Evolutionary conservation across 92 coral and sea anemone species (phyloP).

Genomic region (Virgularia gustaviana): DNA sequence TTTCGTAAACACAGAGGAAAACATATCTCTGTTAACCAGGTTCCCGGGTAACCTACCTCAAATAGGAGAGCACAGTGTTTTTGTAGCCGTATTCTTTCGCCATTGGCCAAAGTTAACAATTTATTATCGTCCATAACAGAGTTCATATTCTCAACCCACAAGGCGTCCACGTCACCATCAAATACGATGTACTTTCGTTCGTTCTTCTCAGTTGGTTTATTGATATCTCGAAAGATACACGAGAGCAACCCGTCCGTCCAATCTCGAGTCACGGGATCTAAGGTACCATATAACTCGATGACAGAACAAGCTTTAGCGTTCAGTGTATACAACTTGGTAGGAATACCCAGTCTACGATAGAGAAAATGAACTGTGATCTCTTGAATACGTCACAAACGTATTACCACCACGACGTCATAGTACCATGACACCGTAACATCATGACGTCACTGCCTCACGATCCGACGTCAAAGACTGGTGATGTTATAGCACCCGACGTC

Average conservation of each 20-base stretch:
- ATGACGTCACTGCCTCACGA: too few relatives aligned
- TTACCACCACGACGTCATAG: too few relatives aligned
- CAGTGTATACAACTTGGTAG: constrained; percentile 84
- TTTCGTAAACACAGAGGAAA: too few relatives aligned
- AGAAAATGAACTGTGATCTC: background rate
- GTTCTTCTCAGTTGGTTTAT: constrained; percentile 95
- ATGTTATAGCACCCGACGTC: too few relatives aligned
- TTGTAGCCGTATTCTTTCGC: constrained; percentile 95
- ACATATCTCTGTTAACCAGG: too few relatives aligned
- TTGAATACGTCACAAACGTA: too few relatives aligned
- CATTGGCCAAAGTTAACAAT: constrained; percentile 90
- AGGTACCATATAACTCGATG: constrained; percentile 88
- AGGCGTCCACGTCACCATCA: constrained; percentile 97
- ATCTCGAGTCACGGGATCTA: constrained; percentile 96
- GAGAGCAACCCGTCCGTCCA: constrained; percentile 98
- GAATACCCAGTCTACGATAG: constrained; percentile 74
- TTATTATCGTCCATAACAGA: constrained; percentile 99
- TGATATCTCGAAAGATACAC: constrained; percentile 96
- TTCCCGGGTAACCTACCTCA: constrained; percentile 84
- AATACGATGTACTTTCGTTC: constrained; percentile 98
- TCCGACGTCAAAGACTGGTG: too few relatives aligned
- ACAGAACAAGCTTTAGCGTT: constrained; percentile 98
- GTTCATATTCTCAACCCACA: constrained; percentile 99
- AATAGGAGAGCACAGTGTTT: constrained; percentile 95
- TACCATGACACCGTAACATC: too few relatives aligned